phyloP scores from a whole-genome alignment of 1,140 invertebrate species.

The Ostrea edulis region DNA sequence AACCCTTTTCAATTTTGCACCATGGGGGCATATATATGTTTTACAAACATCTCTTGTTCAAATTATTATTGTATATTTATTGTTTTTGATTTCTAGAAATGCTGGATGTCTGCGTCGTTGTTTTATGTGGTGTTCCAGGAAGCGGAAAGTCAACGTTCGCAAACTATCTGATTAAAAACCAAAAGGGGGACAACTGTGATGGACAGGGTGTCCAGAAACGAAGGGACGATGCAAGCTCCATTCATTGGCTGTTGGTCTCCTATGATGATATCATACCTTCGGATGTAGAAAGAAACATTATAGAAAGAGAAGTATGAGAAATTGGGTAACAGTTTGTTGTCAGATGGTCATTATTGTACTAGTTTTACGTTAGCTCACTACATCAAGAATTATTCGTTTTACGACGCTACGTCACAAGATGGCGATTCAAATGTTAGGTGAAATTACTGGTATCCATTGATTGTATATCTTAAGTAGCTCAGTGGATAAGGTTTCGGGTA shows the following conservation, averaged over 20 bases:
- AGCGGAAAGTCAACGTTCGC: constrained; percentile 49
- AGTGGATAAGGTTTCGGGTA: no score
- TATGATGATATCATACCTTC: constrained; percentile 6
- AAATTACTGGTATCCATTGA: no score
- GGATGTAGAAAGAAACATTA: not conserved
- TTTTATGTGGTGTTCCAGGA: constrained; percentile 53
- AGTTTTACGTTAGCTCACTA: no score
- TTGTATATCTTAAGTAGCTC: no score
- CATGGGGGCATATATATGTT: no score
- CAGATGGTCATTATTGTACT: no score
- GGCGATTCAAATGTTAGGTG: no score
- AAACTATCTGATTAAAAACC: not conserved
- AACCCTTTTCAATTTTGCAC: no score
- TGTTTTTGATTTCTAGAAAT: not conserved
- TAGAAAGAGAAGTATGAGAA: constrained; percentile 14
- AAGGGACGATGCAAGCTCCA: not conserved
- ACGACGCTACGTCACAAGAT: no score
- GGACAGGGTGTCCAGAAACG: not conserved
- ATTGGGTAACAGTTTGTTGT: not conserved
- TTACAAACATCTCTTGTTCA: not conserved
- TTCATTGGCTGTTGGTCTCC: not conserved
- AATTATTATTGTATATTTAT: not conserved
- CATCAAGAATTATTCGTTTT: no score
- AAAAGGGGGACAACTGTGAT: not conserved
- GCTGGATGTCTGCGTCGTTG: constrained; percentile 40